A percentile compares a stretch with the other conserved stretches of the same genome.
phyloP scores from a whole-genome alignment of 53 echinoderm and acorn worm species.

The Antedon mediterranea region DNA sequence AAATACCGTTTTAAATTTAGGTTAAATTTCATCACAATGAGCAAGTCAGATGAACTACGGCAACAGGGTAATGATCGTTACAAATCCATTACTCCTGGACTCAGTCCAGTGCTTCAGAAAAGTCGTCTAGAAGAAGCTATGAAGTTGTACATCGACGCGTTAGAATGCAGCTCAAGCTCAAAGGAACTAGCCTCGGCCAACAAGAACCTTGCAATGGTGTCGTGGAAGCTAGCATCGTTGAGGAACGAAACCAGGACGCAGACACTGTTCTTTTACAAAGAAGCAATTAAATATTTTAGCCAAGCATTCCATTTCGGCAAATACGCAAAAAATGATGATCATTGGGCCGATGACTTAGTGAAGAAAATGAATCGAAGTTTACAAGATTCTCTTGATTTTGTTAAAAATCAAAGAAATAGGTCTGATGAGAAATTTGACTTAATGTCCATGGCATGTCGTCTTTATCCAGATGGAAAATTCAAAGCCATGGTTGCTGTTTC shows the following conservation, averaged over 20 bases:
- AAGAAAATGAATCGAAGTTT: constrained; percentile 2
- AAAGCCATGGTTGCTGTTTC: too few relatives aligned
- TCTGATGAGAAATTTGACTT: too few relatives aligned
- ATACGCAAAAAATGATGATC: too few relatives aligned
- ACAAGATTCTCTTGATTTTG: constrained; percentile 7
- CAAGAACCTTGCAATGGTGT: constrained; percentile 20
- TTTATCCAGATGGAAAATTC: too few relatives aligned
- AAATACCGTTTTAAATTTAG: too few relatives aligned
- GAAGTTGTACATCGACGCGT: constrained; percentile 6
- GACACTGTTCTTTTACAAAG: constrained; percentile 7
- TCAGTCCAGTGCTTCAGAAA: constrained; percentile 1
- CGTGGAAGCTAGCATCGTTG: constrained; percentile 12
- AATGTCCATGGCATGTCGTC: too few relatives aligned
- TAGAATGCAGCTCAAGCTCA: background rate
- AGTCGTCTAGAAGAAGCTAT: constrained; percentile 3
- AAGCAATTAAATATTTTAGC: constrained; percentile 11
- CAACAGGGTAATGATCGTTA: constrained; percentile 9
- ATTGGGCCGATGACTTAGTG: constrained; percentile 3
- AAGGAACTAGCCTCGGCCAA: constrained; percentile 6
- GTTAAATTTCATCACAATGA: too few relatives aligned
- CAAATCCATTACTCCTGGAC: constrained; percentile 7
- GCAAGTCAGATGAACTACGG: background rate
- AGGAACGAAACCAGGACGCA: background rate
- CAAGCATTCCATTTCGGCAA: background rate
- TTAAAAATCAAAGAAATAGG: too few relatives aligned